These are phyloP conservation scores for Chanos chanos DNA, from an alignment of 2,797 vertebrate genomes.

Conservation along the genomic window DNA sequence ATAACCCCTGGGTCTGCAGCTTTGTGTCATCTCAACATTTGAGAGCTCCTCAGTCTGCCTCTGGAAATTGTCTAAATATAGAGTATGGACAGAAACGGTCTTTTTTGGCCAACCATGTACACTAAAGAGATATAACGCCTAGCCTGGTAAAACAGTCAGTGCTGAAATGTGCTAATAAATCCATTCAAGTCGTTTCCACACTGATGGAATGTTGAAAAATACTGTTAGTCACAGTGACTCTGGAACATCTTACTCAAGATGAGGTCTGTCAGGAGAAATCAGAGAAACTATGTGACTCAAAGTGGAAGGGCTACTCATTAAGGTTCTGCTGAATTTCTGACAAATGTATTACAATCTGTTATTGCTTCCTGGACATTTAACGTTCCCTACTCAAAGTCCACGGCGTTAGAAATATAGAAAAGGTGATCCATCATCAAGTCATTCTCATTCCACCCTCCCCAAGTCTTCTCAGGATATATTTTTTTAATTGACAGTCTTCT, in stretches of 20 bases:
- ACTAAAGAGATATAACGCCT: not conserved
- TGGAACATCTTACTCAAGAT: no score
- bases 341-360: slow-evolving; percentile 61
- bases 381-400: slow-evolving; percentile 54
- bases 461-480: no score
- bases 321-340: slow-evolving; percentile 58
- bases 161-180: no score
- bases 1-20: slow-evolving; percentile 71
- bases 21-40: slow-evolving; percentile 74
- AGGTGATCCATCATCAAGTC: slow-evolving; percentile 60
- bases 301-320: slow-evolving; percentile 32
- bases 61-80: slow-evolving; percentile 73
- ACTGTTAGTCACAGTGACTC: slow-evolving; percentile 3
- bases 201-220: not conserved
- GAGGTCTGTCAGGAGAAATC: not conserved
- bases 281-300: not conserved
- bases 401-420: slow-evolving; percentile 44
- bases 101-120: slow-evolving; percentile 50
- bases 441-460: no score
- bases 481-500: no score
- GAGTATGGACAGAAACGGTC: slow-evolving; percentile 64
- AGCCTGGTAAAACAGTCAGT: not conserved
- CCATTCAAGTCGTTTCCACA: no score
- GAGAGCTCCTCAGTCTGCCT: slow-evolving; percentile 68
- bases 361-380: slow-evolving; percentile 62